Conservation (phyloP, 2,797 vertebrate genomes). For the Malurus leucopterus region DNA sequence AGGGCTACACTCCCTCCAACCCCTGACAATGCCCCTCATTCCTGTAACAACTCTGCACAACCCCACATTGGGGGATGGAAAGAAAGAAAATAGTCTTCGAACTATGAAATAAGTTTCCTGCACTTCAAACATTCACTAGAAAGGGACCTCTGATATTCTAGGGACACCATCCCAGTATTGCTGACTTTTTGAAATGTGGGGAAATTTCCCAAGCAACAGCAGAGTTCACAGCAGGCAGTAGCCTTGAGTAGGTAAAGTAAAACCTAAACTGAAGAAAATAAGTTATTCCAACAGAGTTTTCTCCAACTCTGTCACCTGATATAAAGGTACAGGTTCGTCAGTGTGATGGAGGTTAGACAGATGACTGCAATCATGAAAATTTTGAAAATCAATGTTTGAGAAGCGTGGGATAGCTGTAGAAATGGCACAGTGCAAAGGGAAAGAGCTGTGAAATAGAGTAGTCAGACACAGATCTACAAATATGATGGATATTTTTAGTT, state of each 20-base stretch:
- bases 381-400: neutral
- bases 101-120: neutral
- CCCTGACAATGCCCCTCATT: neutral
- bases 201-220: neutral
- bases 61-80: fast-evolving
- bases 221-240: neutral
- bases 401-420: neutral
- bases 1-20: neutral
- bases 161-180: neutral
- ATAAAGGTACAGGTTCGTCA: neutral
- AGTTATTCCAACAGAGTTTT: neutral
- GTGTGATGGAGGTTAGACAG: neutral
- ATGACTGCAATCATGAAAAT: neutral
- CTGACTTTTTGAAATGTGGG: neutral
- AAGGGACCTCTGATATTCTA: neutral
- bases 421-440: neutral
- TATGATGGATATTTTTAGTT: conserved; percentile 39
- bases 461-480: conserved; percentile 30
- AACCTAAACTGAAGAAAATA: neutral
- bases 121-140: neutral
- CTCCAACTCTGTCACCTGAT: neutral
- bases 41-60: neutral
- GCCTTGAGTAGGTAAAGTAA: neutral
- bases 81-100: neutral
- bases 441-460: conserved; percentile 17